Conservation (phyloP, 2,113 vertebrate genomes). For the Isurus oxyrinchus region DNA sequence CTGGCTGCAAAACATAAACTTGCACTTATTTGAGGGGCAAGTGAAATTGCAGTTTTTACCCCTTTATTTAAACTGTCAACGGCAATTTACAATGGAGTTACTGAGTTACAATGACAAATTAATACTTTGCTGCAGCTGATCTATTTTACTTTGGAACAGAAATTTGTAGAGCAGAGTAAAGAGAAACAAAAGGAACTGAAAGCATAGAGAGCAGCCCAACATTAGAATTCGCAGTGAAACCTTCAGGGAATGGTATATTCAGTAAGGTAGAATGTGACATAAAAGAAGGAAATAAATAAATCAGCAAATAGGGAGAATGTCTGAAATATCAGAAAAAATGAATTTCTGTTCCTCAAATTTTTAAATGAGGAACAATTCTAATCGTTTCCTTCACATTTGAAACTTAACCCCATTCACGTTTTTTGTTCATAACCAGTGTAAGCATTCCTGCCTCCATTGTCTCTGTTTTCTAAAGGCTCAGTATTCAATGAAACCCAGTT, state of each 20-base stretch:
- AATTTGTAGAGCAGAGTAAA: neutral
- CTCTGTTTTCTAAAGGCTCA: neutral
- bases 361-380: neutral
- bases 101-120: neutral
- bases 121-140: neutral
- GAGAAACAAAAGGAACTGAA: neutral
- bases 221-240: constrained; percentile 8
- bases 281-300: neutral
- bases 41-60: neutral
- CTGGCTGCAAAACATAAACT: neutral
- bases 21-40: neutral
- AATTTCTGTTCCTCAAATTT: neutral
- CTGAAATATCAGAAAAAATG: neutral
- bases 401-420: neutral
- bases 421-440: neutral
- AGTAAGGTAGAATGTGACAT: neutral
- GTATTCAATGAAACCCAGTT: neutral
- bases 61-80: neutral
- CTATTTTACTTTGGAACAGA: neutral
- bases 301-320: neutral
- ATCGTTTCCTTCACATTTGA: neutral
- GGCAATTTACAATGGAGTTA: neutral
- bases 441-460: constrained; percentile 20
- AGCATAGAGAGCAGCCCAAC: neutral
- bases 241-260: neutral